Percentiles rank a stretch among this genome's conserved stretches.
Evolutionary conservation across 2,113 vertebrate genomes (phyloP).

Genomic region (Pangasianodon gigas): DNA sequence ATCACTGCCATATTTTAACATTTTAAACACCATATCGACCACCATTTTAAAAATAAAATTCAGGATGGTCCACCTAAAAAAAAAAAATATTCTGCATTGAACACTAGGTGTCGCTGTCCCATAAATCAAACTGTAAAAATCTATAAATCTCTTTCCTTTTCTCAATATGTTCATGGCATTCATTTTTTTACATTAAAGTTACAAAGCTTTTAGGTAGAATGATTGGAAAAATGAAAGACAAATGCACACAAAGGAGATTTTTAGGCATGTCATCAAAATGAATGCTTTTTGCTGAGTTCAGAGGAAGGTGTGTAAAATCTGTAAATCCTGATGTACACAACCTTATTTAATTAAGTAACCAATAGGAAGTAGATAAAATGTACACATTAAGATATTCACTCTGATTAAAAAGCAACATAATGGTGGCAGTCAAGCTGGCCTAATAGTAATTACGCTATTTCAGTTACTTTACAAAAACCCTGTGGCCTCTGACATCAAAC

Average conservation of each 20-base stretch:
- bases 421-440: neutral
- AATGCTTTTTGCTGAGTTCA: too few relatives aligned
- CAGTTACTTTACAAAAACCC: neutral
- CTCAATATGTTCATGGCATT: neutral
- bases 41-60: neutral
- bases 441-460: neutral
- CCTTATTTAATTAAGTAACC: neutral
- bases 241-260: neutral
- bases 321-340: neutral
- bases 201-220: neutral
- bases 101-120: slow-evolving; percentile 5
- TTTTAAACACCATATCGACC: neutral
- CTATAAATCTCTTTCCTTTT: neutral
- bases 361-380: neutral
- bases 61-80: neutral
- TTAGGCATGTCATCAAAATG: neutral
- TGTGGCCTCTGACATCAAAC: neutral
- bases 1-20: neutral
- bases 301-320: neutral
- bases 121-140: neutral
- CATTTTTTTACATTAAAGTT: neutral
- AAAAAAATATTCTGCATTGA: too few relatives aligned
- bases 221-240: neutral
- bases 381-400: neutral
- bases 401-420: neutral